Evolutionary conservation across 53 echinoderm and acorn worm genomes (phyloP).

Genomic region (Mesocentrotus franciscanus): DNA sequence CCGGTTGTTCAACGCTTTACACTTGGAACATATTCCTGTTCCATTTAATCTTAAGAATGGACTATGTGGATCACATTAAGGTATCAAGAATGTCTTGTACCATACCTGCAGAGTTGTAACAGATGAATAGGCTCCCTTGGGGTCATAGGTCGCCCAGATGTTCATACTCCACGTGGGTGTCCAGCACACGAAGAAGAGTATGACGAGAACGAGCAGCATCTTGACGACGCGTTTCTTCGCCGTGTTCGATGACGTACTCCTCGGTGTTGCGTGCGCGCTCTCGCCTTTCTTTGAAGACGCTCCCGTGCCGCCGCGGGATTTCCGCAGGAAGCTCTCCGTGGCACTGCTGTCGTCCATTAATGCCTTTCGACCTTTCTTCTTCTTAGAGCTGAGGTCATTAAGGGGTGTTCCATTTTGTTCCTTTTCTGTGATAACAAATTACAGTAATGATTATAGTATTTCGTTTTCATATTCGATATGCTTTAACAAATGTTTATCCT

Average conservation of each 20-base stretch:
- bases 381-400: conserved; percentile 71
- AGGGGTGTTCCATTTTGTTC: conserved; percentile 87
- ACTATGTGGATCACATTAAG: too few relatives aligned
- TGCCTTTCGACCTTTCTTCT: conserved; percentile 4
- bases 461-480: background rate
- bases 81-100: background rate
- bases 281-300: conserved; percentile 61
- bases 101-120: conserved; percentile 57
- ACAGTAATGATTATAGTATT: background rate
- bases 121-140: conserved; percentile 1
- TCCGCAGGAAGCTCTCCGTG: conserved; percentile 62
- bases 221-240: conserved; percentile 90
- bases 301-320: conserved; percentile 8
- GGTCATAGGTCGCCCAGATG: conserved; percentile 82
- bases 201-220: conserved; percentile 91
- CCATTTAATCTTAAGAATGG: too few relatives aligned
- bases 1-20: too few relatives aligned
- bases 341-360: conserved; percentile 58
- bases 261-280: conserved; percentile 50
- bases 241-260: conserved; percentile 82
- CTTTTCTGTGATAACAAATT: conserved; percentile 75
- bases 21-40: too few relatives aligned
- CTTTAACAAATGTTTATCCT: too few relatives aligned
- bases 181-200: conserved; percentile 93
- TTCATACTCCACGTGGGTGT: conserved; percentile 90